Base-by-base conservation (phyloP, 2,797 vertebrate species). In the Gephyroberyx darwinii region DNA sequence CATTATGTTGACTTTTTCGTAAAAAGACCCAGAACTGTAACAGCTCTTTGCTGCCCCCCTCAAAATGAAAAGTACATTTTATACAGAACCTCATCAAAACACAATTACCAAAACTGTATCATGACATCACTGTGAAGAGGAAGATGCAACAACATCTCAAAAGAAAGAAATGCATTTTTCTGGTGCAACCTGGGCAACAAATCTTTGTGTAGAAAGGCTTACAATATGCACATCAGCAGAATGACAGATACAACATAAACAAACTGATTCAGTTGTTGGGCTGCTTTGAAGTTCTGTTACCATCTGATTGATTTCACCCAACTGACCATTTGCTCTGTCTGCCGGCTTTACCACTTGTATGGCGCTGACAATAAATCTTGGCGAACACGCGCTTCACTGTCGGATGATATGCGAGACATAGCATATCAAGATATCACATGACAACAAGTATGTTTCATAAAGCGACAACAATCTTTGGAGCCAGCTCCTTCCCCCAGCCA, bases 1-100 rank as follows among this genome's bases (percentile, higher is more conserved):
- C 43, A 59, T 62, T 75, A 30, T 45, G 54, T 75, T 48, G 55
- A 65, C 22, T 67, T 81, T 83, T 74, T 69, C 70, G 75, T 68
- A 57, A 55, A 77, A 83, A 71, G 58, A 66, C 55, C 52, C 5
- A 48, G 33, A 52, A 50, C 64, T 72, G 35, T 35, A 37, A 74
- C 33, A 63, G 53, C 31, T 61, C 19, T 71, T 67, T 62, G 39
- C 53, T 60, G 22, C 26, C 37, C 26, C 10, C 12, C 35, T 41
- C 39, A 41, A 41, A 41, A 41, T 41, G 9, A 10, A 10, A 41
- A n/a, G n/a, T n/a, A n/a, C n/a, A 26, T 26, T 26, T 35, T 1
- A 20, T 33, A 5, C 35, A 61, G 9, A 14, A 26, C 4, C 7
- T 2, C 22, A 50, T 33, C 60, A 50, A 72, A 72, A 56, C 13